Evolutionary conservation across 2,888 invertebrate species (phyloP), one percentile per base, ranked within the genome.

Genomic region (Mamestra brassicae): DNA sequence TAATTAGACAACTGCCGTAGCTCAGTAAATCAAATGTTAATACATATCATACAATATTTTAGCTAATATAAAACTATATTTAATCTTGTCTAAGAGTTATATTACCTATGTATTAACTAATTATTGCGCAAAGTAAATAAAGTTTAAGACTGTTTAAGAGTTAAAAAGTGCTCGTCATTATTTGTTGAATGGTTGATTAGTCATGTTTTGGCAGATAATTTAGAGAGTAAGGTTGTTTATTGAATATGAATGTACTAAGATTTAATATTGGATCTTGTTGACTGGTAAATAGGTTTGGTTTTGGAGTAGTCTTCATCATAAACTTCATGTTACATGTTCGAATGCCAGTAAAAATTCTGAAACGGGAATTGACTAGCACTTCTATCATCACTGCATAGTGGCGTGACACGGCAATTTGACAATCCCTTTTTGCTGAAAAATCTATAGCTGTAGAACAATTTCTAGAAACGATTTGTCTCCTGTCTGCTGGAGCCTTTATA

Each of bases 1-100:
- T 83, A 86, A 85, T 85, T 82, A 86, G 69, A 71, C 66, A 70
- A 54, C 67, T 73, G 67, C 71, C 67, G 38, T 67, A 5, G 36
- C 52, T 60, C 58, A 67, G 64, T 85, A 84, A 84, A 82, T 78
- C 76, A 81, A 65, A 61, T n/a, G 60, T 38, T 54, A 7, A 26
- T 36, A 79, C 62, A 45, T 45, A 62, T 78, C 66, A 66, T 84
- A 85, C 80, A 85, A 74, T 74, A 75, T 77, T 58, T 75, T 64
- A 74, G 70, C 38, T 78, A 65, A 75, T 74, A 73, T 67, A 78
- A 77, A 82, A 76, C 15, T 60, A 50, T 62, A 71, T 76, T 66
- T 55, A 61, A 36, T 55, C 26, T 36, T 76, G 57, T 66, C 36
- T 42, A n/a, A 58, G 76, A 67, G 36, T 72, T 76, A 61, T 76